Evolutionary conservation across 2,888 invertebrate genomes (phyloP), one percentile per base, ranked within the genome.

Genomic region (Brachyopa scutellaris): DNA sequence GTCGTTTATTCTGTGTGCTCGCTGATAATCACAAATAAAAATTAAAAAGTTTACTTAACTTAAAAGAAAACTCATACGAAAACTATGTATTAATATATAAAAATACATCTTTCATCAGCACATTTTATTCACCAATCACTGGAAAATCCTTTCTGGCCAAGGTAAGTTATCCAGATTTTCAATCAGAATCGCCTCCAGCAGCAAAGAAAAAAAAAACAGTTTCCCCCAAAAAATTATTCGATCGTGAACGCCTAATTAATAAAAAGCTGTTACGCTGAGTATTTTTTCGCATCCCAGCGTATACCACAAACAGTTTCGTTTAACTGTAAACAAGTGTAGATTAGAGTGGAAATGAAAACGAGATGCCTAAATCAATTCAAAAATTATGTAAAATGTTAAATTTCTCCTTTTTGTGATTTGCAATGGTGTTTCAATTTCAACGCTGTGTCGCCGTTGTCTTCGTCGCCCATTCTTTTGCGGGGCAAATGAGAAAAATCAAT

Each of bases 401-500:
- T 45, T 59, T 49, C 38, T 38, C 66, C 5, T 49, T 26, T 57
- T 11, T 55, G 38, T 29, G 55, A 31, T 51, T 51, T 45, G 29
- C 21, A 49, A 23, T 59, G 31, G 5, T 33, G 15, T 69, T 26
- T 6, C 26, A 3, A 26, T 26, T 6, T 5, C 26, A 26, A 5
- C 36, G 19, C n/a, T 59, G 13, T 38, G 7, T 40, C 11, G 38
- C 40, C 11, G 47, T 47, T n/a, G 61, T 7, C 8, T 17, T 49
- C 26, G 53, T 73, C 66, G 66, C 57, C 66, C 57, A 66, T 74
- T 66, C 74, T 59, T 70, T 7, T 57, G 31, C 70, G 51, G 77
- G 62, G 62, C 47, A 42, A 61, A 74, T 80, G 76, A 59, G 77
- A 82, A 82, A 82, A 82, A 82, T 82, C 82, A 82, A 82, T 82